Conservation (phyloP, 2,113 vertebrate species). For the Epinephelus lanceolatus region DNA sequence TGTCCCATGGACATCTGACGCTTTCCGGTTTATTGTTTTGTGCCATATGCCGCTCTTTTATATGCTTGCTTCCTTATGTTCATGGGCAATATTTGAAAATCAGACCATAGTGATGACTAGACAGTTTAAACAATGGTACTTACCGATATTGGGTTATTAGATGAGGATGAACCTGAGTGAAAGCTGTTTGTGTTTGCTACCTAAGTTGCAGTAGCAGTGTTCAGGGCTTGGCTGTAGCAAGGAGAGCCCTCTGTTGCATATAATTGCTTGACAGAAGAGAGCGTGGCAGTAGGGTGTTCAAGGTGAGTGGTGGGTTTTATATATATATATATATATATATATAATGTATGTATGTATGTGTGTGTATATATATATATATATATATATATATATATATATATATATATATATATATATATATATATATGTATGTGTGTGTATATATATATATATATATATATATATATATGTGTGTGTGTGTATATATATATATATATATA, state of each 20-base stretch:
- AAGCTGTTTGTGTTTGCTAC: slow-evolving; percentile 20
- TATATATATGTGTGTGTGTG: no score
- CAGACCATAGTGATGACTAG: slow-evolving; percentile 82
- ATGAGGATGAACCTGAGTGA: slow-evolving; percentile 6
- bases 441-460: no score
- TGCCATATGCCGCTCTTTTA: slow-evolving; percentile 78
- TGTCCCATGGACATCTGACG: slow-evolving; percentile 75
- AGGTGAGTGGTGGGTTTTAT: slow-evolving; percentile 15
- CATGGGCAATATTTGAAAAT: slow-evolving; percentile 85
- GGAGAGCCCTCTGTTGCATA: not conserved
- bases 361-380: slow-evolving; percentile 13
- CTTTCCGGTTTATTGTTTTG: slow-evolving; percentile 73
- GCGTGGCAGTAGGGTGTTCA: not conserved
- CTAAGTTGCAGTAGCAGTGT: not conserved
- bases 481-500: no score
- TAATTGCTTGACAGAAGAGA: slow-evolving; percentile 8
- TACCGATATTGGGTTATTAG: slow-evolving; percentile 44
- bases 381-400: no score
- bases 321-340: slow-evolving; percentile 21
- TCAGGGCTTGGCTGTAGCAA: not conserved
- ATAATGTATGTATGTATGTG: no score
- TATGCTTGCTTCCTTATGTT: slow-evolving; percentile 69
- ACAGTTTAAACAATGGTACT: slow-evolving; percentile 95
- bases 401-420: no score
- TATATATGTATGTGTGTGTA: no score